Base-by-base conservation (phyloP, 2,797 vertebrate genomes). In the Parotocinclus haroldoi region DNA sequence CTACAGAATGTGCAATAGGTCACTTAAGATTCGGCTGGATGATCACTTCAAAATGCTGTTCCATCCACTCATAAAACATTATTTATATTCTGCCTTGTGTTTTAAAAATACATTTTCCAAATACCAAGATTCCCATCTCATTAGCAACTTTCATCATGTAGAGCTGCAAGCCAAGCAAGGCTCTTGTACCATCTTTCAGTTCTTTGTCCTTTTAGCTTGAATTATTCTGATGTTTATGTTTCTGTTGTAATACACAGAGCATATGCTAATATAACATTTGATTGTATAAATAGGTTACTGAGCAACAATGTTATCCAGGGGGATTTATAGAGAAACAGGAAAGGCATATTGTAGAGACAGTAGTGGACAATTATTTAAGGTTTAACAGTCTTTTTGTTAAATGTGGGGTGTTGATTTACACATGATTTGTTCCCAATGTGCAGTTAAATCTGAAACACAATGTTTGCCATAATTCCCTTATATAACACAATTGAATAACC, bases 21-120 rank as follows among this genome's bases (percentile, higher is more conserved):
- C 63, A 76, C 66, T 74, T 76, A 68, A 68, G 56, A 66, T 72
- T 63, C 61, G 65, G 63, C 39, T 62, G 72, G 73, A 66, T 75
- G 69, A 63, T 63, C 60, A 52, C 51, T 72, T 54, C 53, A 38
- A 63, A 69, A 48, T 71, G 18, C 53, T 46, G 12, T 55, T 18
- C 17, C 4, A 37, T 62, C 42, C 40, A 46, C 14, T 61, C 48
- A 27, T 12, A 8, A 68, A 54, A 39, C 4, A 42, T 38, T 9
- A 55, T 14, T 42, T 39, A 55, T 16, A 39, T 49, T 68, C 16
- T 38, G 50, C 40, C 18, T 40, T 55, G 16, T 48, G 46, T 37
- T 50, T 50, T 17, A 16, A 50, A 16, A 63, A 55, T 48, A 49
- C 16, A 53, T 68, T 40, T 19, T 60, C 14, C 19, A 6, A 13